These are phyloP conservation scores for Amphipoea lucens DNA, from an alignment of 2,888 invertebrate genomes.

Conservation along the genomic window DNA sequence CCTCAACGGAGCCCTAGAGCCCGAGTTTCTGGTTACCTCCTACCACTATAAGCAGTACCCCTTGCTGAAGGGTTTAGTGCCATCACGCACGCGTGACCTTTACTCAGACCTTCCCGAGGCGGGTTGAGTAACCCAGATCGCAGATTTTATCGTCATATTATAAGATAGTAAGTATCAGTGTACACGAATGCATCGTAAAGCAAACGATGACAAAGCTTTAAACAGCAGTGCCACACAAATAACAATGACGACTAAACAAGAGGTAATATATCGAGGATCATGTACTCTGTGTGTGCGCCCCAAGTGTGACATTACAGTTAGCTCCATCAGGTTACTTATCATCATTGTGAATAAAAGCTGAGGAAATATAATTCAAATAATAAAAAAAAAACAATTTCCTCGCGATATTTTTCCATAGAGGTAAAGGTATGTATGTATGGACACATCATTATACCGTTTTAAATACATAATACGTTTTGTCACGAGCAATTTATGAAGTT, in stretches of 20 bases:
- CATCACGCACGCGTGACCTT: constrained; percentile 82
- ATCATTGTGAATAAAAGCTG: constrained; percentile 77
- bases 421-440: background rate
- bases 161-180: constrained; percentile 26
- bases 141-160: constrained; percentile 38
- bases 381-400: background rate
- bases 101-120: constrained; percentile 96
- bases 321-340: constrained; percentile 80
- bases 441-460: constrained; percentile 5
- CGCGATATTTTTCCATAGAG: background rate
- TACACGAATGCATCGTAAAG: constrained; percentile 30
- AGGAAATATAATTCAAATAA: background rate
- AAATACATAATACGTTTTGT: constrained; percentile 16
- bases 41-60: constrained; percentile 90
- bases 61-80: constrained; percentile 90
- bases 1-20: constrained; percentile 85
- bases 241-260: constrained; percentile 34
- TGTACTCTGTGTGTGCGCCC: constrained; percentile 92
- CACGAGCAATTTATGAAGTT: constrained; percentile 23
- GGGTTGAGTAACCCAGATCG: constrained; percentile 78
- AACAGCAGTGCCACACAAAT: constrained; percentile 14
- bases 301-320: constrained; percentile 93
- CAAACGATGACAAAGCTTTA: constrained; percentile 16
- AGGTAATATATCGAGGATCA: constrained; percentile 61
- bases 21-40: constrained; percentile 93